Evolutionary conservation across 1,140 invertebrate genomes (phyloP).

Genomic region (Polypedilum pembai): DNA sequence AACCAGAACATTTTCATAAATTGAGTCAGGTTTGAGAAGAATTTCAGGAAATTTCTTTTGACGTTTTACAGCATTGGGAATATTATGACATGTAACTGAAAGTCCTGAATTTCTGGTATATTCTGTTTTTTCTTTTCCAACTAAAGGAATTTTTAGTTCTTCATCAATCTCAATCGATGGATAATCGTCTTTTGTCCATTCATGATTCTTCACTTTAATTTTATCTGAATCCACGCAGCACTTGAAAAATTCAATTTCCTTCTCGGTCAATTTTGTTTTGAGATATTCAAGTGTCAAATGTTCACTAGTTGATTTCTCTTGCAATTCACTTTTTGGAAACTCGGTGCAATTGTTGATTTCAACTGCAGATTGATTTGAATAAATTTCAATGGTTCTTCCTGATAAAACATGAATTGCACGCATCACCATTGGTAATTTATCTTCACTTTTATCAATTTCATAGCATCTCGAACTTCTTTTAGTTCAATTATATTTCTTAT

Average conservation of each 20-base stretch:
- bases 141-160: not conserved
- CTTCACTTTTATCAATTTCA: not conserved
- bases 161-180: not conserved
- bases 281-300: not conserved
- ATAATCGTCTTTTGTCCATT: not conserved
- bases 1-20: not conserved
- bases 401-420: not conserved
- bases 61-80: not conserved
- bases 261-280: not conserved
- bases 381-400: conserved; percentile 3
- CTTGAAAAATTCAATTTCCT: not conserved
- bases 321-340: not conserved
- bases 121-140: not conserved
- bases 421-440: not conserved
- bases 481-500: not conserved
- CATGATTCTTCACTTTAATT: not conserved
- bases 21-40: not conserved
- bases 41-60: not conserved
- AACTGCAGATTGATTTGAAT: not conserved
- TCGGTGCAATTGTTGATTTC: not conserved
- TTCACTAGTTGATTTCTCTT: not conserved
- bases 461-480: not conserved
- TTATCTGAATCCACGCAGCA: not conserved
- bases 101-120: not conserved
- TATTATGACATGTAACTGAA: not conserved